Base-by-base conservation (phyloP, 2,888 invertebrate species). In the Pristionchus arcanus region DNA sequence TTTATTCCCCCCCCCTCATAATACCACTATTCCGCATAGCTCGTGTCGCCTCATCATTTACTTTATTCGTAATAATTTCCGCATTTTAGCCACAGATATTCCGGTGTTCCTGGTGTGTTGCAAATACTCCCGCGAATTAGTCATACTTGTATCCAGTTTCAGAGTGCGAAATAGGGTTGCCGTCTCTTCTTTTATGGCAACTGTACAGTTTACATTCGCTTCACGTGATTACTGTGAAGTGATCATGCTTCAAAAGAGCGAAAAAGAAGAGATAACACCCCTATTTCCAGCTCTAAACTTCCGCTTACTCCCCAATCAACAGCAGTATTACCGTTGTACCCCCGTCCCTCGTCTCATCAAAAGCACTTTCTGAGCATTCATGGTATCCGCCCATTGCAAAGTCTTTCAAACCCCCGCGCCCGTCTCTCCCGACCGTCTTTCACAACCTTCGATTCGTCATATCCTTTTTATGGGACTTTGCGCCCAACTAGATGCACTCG, bases 281-380 rank as follows among this genome's bases (percentile, higher is more conserved):
- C 42, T 49, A 49, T 49, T 49, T 9, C 5, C 42, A 49, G 42
- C 42, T 49, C 42, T 49, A 49, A 49, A 9, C 68, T n/a, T n/a
- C 71, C 71, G 31, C 34, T 34, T 71, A 28, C 28, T 19, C n/a
- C 49, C 49, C 53, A 74, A 77, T 77, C 77, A 77, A 42, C 31
- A 49, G 42, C 84, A 84, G 84, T 84, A 84, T 84, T 84, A 53
- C 25, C 77, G 77, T 77, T 25, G 49, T 77, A 77, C n/a, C 42
- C 42, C 42, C 42, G 4, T 42, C 42, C 42, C 42, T 9, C 42
- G 42, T 49, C 42, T 59, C 59, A 77, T 77, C 77, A 77, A 77
- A 77, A n/a, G n/a, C 28, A 16, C 37, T 37, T 15, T 37, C 77
- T 34, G 1, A 37, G 37, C 77, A 42, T 5, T 81, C 53, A 81